Percentiles rank a stretch among this genome's conserved stretches.
These are phyloP conservation scores for Idris sp. DNA, from an alignment of 1,140 invertebrate genomes.

Conservation along the genomic window DNA sequence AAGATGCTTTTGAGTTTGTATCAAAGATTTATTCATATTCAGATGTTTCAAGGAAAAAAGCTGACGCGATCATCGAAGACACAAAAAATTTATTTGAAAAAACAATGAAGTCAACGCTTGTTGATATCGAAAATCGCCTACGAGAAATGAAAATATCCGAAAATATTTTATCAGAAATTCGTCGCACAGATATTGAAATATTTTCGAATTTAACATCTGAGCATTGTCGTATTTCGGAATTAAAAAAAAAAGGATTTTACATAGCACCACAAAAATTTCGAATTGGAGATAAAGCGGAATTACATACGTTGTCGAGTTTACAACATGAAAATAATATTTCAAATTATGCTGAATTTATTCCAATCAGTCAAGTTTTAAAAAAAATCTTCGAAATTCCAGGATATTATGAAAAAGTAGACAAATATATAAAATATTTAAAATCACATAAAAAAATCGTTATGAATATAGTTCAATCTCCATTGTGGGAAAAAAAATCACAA, in stretches of 20 bases:
- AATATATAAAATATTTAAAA: constrained; percentile 14
- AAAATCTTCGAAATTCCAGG: constrained; percentile 10
- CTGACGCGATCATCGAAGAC: background rate
- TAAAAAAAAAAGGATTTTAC: constrained; percentile 2
- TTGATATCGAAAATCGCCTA: background rate
- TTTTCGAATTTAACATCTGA: constrained; percentile 5
- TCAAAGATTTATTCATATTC: constrained; percentile 8
- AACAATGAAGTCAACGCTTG: background rate
- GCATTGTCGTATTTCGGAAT: background rate
- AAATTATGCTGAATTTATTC: constrained; percentile 4
- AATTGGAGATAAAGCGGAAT: constrained; percentile 13
- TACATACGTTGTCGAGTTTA: background rate
- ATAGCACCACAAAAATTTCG: background rate
- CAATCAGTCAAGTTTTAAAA: background rate
- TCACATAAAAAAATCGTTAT: constrained; percentile 2
- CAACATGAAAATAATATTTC: background rate
- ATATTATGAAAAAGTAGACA: constrained; percentile 1
- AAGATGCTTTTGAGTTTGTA: constrained; percentile 4
- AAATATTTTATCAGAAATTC: background rate
- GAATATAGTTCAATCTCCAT: constrained; percentile 5
- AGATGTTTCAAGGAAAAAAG: constrained; percentile 9
- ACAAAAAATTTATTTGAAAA: constrained; percentile 1
- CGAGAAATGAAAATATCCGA: background rate
- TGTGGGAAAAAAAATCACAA: constrained; percentile 1
- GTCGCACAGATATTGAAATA: background rate